phyloP scores from a whole-genome alignment of 2,113 vertebrate genomes.

The Triplophysa siluroides region DNA sequence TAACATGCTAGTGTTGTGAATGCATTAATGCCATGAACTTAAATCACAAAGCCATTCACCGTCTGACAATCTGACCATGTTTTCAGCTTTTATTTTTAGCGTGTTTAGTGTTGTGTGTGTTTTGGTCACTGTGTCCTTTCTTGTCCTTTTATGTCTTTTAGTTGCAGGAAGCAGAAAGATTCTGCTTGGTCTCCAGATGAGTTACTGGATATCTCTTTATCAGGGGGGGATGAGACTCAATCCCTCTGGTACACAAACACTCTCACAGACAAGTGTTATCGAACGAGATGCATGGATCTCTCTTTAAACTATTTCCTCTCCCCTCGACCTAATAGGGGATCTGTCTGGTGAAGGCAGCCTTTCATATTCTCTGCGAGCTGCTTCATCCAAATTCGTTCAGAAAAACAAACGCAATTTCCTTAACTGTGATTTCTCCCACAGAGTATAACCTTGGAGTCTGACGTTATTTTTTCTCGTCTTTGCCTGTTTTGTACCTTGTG shows the following conservation, averaged over 20 bases:
- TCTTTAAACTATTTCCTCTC: background rate
- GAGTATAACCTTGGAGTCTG: background rate
- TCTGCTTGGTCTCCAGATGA: conserved; percentile 64
- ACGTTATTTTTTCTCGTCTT: background rate
- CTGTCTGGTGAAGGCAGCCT: conserved; percentile 3
- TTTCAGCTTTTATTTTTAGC: too few relatives aligned
- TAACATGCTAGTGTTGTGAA: background rate
- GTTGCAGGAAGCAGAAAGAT: conserved; percentile 50
- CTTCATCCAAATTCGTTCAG: background rate
- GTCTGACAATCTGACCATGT: too few relatives aligned
- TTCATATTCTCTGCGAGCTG: too few relatives aligned
- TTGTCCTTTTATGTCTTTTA: conserved; percentile 12
- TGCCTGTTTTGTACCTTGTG: background rate
- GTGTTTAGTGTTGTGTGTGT: background rate
- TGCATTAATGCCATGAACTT: background rate
- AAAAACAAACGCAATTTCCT: background rate
- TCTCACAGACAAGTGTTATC: background rate
- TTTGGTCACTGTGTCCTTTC: background rate
- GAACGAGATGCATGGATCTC: background rate
- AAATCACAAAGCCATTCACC: background rate
- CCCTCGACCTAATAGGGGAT: background rate
- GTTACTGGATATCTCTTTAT: conserved; percentile 71
- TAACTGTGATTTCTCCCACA: background rate
- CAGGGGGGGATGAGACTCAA: conserved; percentile 67
- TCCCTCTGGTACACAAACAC: conserved; percentile 58